Evolutionary conservation across 2,888 invertebrate genomes (phyloP).

Genomic region (Apodemia duryi): DNA sequence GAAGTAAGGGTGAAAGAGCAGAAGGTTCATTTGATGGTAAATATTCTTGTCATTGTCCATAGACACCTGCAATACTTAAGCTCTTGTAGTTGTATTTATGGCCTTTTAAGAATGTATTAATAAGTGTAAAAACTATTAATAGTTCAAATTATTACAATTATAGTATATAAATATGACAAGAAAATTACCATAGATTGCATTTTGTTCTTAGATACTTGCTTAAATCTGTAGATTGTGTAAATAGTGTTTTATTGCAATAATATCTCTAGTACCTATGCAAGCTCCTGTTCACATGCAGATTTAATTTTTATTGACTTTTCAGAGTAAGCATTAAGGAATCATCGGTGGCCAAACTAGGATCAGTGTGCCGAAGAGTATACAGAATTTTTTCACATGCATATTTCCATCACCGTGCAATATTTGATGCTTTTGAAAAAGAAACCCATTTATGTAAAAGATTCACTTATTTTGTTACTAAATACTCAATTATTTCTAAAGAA

Average conservation of each 20-base stretch:
- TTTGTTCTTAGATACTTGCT: background rate
- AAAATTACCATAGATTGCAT: no score
- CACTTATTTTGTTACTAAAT: slow-evolving; percentile 98
- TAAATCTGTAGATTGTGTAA: background rate
- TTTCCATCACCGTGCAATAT: slow-evolving; percentile 97
- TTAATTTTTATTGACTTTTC: slow-evolving; percentile 42
- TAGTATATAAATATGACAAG: no score
- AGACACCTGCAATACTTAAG: no score
- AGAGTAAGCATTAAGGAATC: slow-evolving; percentile 99
- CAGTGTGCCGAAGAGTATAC: slow-evolving; percentile 98
- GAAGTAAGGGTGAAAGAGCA: no score
- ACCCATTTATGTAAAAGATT: slow-evolving; percentile 97
- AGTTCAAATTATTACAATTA: no score
- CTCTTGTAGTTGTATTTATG: no score
- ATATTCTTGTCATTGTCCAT: no score
- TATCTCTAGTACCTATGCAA: no score
- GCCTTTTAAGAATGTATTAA: no score
- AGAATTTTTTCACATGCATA: slow-evolving; percentile 99
- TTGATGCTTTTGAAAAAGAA: slow-evolving; percentile 98
- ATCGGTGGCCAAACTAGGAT: slow-evolving; percentile 98
- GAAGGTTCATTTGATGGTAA: no score
- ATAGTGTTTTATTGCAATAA: no score
- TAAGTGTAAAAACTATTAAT: no score
- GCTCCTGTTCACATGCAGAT: slow-evolving; percentile 15
- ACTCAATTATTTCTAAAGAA: slow-evolving; percentile 98